Evolutionary conservation across 2,888 invertebrate species (phyloP).

Genomic region (Byasa hedistus): DNA sequence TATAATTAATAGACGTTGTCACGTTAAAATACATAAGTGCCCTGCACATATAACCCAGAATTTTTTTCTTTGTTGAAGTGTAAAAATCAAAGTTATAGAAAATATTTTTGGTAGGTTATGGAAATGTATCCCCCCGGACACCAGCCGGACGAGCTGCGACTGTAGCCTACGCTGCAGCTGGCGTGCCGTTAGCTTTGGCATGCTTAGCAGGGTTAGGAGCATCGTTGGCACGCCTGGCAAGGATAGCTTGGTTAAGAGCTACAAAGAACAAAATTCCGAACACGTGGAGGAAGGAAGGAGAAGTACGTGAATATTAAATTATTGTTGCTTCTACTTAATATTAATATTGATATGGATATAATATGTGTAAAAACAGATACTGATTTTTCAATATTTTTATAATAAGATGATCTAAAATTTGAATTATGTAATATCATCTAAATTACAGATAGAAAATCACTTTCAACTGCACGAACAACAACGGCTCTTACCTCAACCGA

Average conservation of each 20-base stretch:
- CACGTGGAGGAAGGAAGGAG: slow-evolving; percentile 67
- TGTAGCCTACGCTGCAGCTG: slow-evolving; percentile 91
- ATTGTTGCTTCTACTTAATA: too few species aligned
- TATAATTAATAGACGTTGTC: too few species aligned
- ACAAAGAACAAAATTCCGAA: slow-evolving; percentile 68
- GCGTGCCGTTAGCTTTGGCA: slow-evolving; percentile 92
- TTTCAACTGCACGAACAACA: slow-evolving; percentile 76
- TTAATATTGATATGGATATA: too few species aligned
- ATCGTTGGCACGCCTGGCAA: slow-evolving; percentile 87
- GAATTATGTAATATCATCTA: neutral
- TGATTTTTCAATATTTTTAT: too few species aligned
- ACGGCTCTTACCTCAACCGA: slow-evolving; percentile 65
- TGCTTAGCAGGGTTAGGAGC: slow-evolving; percentile 92
- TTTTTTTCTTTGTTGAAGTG: too few species aligned
- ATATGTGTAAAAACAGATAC: too few species aligned
- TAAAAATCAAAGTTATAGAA: neutral
- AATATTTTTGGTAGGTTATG: slow-evolving; percentile 84
- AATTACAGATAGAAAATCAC: slow-evolving; percentile 66
- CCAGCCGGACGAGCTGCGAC: slow-evolving; percentile 90
- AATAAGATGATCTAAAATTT: too few species aligned
- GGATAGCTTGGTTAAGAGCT: slow-evolving; percentile 78
- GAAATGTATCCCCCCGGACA: slow-evolving; percentile 91
- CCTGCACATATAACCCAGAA: too few species aligned
- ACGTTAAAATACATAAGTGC: too few species aligned
- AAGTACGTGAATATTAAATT: slow-evolving; percentile 48